These are phyloP conservation scores for Neomicropteryx cornuta DNA, from an alignment of 1,140 invertebrate species.

Conservation along the genomic window DNA sequence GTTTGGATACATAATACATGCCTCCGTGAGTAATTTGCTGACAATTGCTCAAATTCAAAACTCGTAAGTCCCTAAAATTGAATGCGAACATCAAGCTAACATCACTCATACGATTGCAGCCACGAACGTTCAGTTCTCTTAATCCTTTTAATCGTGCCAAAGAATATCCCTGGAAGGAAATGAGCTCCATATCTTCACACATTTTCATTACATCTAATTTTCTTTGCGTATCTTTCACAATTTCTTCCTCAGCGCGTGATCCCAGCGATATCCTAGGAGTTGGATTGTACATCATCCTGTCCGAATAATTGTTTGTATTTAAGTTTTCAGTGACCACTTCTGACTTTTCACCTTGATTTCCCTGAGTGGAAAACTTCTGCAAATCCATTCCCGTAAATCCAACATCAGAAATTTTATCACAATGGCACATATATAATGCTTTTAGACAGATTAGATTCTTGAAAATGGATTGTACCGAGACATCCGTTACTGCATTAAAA, in stretches of 20 bases:
- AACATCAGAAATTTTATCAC: constrained; percentile 53
- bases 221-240: constrained; percentile 48
- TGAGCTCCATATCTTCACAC: constrained; percentile 40
- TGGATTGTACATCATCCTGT: constrained; percentile 16
- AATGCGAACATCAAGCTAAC: constrained; percentile 56
- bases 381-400: constrained; percentile 50
- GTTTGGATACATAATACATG: constrained; percentile 45
- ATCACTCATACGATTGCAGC: constrained; percentile 59
- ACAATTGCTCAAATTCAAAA: constrained; percentile 52
- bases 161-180: constrained; percentile 39
- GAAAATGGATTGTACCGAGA: constrained; percentile 49
- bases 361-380: not conserved
- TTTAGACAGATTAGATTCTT: constrained; percentile 46
- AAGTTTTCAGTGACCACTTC: not conserved
- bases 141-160: constrained; percentile 46
- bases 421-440: constrained; percentile 49
- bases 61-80: constrained; percentile 47
- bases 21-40: constrained; percentile 55
- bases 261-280: constrained; percentile 44
- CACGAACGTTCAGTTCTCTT: constrained; percentile 46
- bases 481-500: constrained; percentile 53
- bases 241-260: constrained; percentile 53
- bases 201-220: constrained; percentile 48
- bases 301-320: constrained; percentile 15
- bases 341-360: not conserved